Percentiles rank a stretch among this genome's conserved stretches.
Conservation (phyloP, 2,888 invertebrate genomes). For the Oscheius sp. region DNA sequence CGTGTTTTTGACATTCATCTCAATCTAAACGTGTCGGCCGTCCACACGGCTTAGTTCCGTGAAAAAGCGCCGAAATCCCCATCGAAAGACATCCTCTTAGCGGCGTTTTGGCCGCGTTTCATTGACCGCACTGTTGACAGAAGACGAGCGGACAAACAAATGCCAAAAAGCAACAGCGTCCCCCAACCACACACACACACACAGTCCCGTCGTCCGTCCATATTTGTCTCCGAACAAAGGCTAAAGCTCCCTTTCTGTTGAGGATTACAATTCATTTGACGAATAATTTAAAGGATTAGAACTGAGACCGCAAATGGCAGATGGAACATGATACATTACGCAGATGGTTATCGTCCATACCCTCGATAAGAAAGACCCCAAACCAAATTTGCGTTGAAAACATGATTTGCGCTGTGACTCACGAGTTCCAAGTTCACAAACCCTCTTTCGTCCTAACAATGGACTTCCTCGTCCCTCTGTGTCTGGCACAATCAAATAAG, state of each 20-base stretch:
- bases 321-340: background rate
- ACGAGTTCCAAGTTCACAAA: too few relatives aligned
- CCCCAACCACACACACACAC: conserved; percentile 2
- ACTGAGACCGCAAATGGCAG: background rate
- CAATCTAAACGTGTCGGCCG: too few relatives aligned
- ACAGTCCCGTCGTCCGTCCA: conserved; percentile 1
- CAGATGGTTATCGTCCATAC: too few relatives aligned
- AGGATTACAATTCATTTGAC: background rate
- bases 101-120: conserved; percentile 24
- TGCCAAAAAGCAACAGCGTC: conserved; percentile 30
- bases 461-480: too few relatives aligned
- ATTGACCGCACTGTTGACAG: conserved; percentile 27
- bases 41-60: background rate
- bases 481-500: background rate
- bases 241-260: background rate
- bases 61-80: conserved; percentile 21
- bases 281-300: background rate
- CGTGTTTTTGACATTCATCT: background rate
- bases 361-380: too few relatives aligned
- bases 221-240: background rate
- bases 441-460: too few relatives aligned
- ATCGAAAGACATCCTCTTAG: conserved; percentile 20
- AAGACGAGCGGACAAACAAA: conserved; percentile 31
- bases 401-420: too few relatives aligned
- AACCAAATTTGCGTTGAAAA: too few relatives aligned